Base-by-base conservation (phyloP, 1,140 invertebrate genomes). In the Parapsyche elsis region DNA sequence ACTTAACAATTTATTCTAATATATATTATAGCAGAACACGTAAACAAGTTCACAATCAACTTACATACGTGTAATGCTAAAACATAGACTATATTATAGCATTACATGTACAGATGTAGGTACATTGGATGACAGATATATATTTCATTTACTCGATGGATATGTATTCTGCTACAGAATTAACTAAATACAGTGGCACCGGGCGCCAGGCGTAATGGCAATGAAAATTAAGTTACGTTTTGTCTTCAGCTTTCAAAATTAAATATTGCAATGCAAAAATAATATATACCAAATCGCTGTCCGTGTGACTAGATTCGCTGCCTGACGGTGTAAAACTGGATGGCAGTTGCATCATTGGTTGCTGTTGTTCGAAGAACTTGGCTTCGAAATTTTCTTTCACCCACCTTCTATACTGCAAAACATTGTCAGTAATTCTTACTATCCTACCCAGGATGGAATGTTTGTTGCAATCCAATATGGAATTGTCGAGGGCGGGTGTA, bases 371-470 rank as follows among this genome's bases (percentile, higher is more conserved):
- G 85, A 87, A 87, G 86, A 87, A 89, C 85, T 84, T 86, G 83
- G 88, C 84, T 83, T 88, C 84, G 88, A 93, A 93, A 84, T 90
- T 92, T 84, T 92, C 90, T 81, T 92, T 91, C 83, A 94, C 92
- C 92, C 93, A 94, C 82, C 91, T 91, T 81, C 97, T 92, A 87
- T 98, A 98, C 71, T 95, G 92, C 84, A 98, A 94, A 59, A 98
- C 97, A 88, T 98, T 95, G 88, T 98, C 96, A 14, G 96, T 97
- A 78, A 98, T 94, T 82, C 95, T 92, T 78, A 99, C 92, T 82
- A 99, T 96, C 83, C 97, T 93, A 81, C 96, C 96, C 80, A 98
- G 90, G 87, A 96, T 95, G 89, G 87, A 87, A 71, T 86, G 84
- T 24, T 85, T 82, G 5, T 85, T 83, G 64, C 87, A 87, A 87